phyloP scores from a whole-genome alignment of 2,797 vertebrate species.

The Lerista edwardsae region DNA sequence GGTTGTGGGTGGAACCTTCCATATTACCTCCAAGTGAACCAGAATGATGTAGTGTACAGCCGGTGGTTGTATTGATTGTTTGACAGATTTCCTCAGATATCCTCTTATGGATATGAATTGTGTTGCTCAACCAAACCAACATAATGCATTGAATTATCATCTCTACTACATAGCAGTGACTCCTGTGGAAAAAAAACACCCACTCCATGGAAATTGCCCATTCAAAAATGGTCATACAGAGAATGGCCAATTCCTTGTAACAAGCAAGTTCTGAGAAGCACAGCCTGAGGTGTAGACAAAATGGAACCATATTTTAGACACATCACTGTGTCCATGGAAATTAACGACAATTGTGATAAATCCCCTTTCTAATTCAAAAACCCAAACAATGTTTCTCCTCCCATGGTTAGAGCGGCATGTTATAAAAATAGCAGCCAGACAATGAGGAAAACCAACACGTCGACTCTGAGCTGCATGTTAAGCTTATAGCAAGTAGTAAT shows the following conservation, averaged over 20 bases:
- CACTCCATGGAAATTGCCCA: background rate
- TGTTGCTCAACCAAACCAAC: background rate
- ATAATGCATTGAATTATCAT: background rate
- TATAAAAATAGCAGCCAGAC: fast-evolving
- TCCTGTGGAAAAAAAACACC: background rate
- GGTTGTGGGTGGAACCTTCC: background rate
- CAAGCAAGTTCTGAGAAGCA: background rate
- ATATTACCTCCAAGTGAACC: background rate
- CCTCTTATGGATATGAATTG: background rate
- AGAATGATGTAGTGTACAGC: background rate
- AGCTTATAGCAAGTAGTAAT: background rate
- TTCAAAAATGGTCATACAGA: background rate
- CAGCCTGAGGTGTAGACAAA: fast-evolving
- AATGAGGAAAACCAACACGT: background rate
- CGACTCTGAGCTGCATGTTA: background rate
- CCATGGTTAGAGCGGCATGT: background rate
- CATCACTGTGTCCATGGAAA: background rate
- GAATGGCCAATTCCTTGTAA: background rate
- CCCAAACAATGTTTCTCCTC: background rate
- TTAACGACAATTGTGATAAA: fast-evolving
- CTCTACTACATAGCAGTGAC: background rate
- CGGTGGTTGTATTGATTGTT: background rate
- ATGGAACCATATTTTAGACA: background rate
- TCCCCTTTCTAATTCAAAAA: fast-evolving
- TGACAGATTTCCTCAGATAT: background rate